These are phyloP conservation scores for Noctilio leporinus DNA, from an alignment of 2,113 vertebrate species.

Conservation along the genomic window DNA sequence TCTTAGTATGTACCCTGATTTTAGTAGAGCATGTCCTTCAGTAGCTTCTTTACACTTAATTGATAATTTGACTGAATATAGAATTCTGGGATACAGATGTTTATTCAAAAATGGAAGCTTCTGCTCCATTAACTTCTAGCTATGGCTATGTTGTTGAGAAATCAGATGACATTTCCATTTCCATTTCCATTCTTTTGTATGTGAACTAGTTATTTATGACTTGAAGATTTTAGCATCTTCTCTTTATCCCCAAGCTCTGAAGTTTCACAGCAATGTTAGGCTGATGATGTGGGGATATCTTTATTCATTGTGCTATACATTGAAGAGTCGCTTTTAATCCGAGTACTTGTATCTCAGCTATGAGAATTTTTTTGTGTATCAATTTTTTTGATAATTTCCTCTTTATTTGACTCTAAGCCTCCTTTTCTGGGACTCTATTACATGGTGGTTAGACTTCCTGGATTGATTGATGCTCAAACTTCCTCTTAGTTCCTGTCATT, in stretches of 20 bases:
- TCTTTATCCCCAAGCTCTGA: not conserved
- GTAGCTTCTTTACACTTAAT: not conserved
- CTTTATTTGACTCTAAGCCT: not conserved
- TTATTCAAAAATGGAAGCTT: not conserved
- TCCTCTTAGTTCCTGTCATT: not conserved
- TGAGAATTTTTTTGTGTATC: not conserved
- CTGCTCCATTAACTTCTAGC: not conserved
- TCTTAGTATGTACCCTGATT: not conserved
- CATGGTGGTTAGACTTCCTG: not conserved
- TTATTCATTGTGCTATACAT: not conserved
- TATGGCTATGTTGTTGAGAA: not conserved
- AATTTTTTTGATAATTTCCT: not conserved
- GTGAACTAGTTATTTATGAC: not conserved
- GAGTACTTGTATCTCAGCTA: not conserved
- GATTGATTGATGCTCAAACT: not conserved
- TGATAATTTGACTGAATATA: not conserved
- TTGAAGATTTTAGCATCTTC: not conserved
- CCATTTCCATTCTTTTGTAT: not conserved
- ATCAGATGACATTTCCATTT: not conserved
- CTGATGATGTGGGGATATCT: not conserved
- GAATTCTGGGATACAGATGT: not conserved
- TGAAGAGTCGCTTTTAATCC: not conserved
- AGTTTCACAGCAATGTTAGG: not conserved
- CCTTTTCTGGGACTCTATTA: not conserved
- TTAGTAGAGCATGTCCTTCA: not conserved